A percentile compares a stretch with the other conserved stretches of the same genome.
Evolutionary conservation across 2,113 vertebrate species (phyloP).

Genomic region (Gorsachius goisagi): DNA sequence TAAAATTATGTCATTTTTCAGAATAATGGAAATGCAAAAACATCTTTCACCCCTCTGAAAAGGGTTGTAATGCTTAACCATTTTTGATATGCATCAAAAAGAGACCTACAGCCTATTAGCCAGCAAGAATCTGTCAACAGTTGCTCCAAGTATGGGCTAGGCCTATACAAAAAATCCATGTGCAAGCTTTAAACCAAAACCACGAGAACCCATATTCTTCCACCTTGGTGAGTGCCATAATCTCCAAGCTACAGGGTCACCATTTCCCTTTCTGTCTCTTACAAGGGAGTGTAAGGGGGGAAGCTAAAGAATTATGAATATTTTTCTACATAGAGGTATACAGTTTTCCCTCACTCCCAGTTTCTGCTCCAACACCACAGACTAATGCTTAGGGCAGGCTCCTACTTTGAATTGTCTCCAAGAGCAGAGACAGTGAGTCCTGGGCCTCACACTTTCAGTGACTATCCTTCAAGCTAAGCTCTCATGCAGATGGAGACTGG

Average conservation of each 20-base stretch:
- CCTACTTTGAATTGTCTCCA: background rate
- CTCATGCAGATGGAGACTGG: background rate
- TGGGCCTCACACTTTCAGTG: background rate
- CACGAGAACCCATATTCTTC: background rate
- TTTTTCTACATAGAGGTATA: background rate
- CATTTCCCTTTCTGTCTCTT: background rate
- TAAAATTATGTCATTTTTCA: background rate
- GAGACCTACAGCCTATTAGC: background rate
- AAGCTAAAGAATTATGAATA: background rate
- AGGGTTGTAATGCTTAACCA: background rate
- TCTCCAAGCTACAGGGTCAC: background rate
- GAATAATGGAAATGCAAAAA: background rate
- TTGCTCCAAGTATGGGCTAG: background rate
- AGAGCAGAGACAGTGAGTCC: background rate
- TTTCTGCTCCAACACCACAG: background rate
- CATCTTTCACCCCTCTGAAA: background rate
- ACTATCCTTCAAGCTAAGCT: background rate
- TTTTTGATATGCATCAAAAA: background rate
- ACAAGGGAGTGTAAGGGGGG: rapidly evolving
- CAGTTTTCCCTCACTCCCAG: background rate
- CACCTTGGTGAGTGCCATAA: background rate
- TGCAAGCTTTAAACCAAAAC: background rate
- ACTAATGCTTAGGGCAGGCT: background rate
- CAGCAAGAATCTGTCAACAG: background rate
- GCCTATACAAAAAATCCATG: background rate